Evolutionary conservation across 2,797 vertebrate genomes (phyloP).

Genomic region (Pseudochirops corinnae): DNA sequence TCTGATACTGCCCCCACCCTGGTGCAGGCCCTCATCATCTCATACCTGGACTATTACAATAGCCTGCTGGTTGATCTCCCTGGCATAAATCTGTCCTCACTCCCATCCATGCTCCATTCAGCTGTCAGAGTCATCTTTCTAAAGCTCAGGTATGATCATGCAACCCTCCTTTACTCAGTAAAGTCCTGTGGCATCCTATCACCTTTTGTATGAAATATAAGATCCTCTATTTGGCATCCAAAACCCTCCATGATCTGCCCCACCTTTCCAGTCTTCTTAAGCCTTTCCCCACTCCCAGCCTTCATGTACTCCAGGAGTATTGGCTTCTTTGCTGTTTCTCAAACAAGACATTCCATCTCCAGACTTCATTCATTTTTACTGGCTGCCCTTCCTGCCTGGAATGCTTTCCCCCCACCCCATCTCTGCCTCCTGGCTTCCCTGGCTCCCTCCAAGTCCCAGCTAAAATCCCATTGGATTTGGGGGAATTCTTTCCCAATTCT

Average conservation of each 20-base stretch:
- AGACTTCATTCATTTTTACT: background rate
- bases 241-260: background rate
- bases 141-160: background rate
- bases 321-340: background rate
- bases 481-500: background rate
- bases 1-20: background rate
- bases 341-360: background rate
- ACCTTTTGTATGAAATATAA: background rate
- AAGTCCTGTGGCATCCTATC: background rate
- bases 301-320: background rate
- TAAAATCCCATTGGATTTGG: background rate
- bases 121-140: background rate
- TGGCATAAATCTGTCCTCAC: background rate
- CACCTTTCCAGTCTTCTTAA: background rate
- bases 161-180: background rate
- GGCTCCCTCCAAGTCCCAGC: background rate
- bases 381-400: background rate
- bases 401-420: background rate
- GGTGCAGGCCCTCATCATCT: background rate
- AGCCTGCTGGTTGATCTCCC: background rate
- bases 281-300: background rate
- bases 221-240: background rate
- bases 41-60: background rate
- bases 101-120: background rate
- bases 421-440: background rate